Conservation (phyloP, 2,113 vertebrate species). For the Poicephalus meyeri region DNA sequence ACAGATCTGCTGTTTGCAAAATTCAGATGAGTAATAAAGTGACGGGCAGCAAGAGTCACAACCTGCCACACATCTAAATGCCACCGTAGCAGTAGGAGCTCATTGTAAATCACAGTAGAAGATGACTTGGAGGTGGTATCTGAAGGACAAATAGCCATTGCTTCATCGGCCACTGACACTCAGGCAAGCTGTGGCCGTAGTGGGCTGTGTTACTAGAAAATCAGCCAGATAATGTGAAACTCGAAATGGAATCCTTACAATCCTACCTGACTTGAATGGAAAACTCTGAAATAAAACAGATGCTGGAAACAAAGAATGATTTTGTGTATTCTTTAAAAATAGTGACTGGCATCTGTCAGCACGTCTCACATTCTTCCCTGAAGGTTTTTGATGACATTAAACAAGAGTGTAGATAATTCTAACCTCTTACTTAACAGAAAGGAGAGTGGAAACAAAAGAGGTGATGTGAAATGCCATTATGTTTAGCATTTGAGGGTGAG, state of each 20-base stretch:
- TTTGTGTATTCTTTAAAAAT: background rate
- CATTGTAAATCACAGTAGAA: background rate
- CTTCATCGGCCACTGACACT: conserved; percentile 32
- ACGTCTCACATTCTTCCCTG: background rate
- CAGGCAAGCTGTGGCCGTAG: accelerated
- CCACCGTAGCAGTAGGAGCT: background rate
- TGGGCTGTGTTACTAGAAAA: background rate
- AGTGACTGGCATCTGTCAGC: conserved; percentile 10
- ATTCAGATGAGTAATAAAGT: conserved; percentile 48
- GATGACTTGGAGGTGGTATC: background rate
- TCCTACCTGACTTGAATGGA: background rate
- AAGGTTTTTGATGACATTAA: background rate
- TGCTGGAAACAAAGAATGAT: background rate
- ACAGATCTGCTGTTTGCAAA: background rate
- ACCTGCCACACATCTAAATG: conserved; percentile 28
- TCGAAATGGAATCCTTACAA: background rate
- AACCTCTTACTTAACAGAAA: background rate
- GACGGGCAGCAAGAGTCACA: conserved; percentile 32
- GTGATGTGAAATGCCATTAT: background rate
- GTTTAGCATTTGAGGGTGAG: background rate
- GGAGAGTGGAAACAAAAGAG: background rate
- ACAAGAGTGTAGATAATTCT: background rate
- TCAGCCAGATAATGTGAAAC: background rate
- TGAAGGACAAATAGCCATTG: conserved; percentile 60
- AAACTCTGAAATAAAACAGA: background rate